These are phyloP conservation scores for Thalassophryne amazonica DNA, from an alignment of 2,797 vertebrate species.

Conservation along the genomic window DNA sequence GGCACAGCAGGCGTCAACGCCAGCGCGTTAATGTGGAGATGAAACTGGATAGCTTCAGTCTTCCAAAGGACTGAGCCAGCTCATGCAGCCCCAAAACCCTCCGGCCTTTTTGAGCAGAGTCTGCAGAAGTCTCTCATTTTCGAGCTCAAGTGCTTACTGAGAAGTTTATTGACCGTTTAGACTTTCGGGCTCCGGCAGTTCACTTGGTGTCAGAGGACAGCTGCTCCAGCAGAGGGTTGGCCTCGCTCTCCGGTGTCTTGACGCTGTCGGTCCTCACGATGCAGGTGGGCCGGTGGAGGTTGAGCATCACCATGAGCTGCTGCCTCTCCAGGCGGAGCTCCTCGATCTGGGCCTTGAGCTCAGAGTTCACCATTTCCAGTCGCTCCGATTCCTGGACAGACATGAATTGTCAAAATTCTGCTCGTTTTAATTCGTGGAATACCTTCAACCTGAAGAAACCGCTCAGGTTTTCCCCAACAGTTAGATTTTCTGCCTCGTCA, in stretches of 20 bases:
- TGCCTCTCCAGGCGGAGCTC: constrained; percentile 92
- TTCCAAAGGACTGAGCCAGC: constrained; percentile 65
- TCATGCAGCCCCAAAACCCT: constrained; percentile 52
- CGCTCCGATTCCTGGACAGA: constrained; percentile 89
- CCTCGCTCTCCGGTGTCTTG: constrained; percentile 87
- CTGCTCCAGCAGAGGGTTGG: constrained; percentile 86
- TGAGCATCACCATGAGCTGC: constrained; percentile 94
- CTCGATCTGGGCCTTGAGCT: constrained; percentile 95
- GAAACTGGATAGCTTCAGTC: constrained; percentile 52
- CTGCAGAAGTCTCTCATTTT: constrained; percentile 61
- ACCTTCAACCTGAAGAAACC: not conserved
- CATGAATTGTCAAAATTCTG: not conserved
- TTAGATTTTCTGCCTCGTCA: constrained; percentile 4
- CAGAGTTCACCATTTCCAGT: constrained; percentile 91
- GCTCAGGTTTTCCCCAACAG: not conserved
- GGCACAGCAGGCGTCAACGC: constrained; percentile 67
- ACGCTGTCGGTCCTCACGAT: constrained; percentile 93
- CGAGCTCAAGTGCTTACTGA: constrained; percentile 70
- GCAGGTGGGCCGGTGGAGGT: constrained; percentile 93
- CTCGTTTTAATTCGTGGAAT: not conserved
- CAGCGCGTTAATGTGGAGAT: constrained; percentile 52
- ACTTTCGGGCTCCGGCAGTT: constrained; percentile 30
- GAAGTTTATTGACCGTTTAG: constrained; percentile 51
- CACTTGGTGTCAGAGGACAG: constrained; percentile 57
- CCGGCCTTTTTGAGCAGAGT: constrained; percentile 59